A percentile compares a stretch with the other conserved stretches of the same genome.
Conservation (phyloP, 2,888 invertebrate species). For the Pollenia amentaria region DNA sequence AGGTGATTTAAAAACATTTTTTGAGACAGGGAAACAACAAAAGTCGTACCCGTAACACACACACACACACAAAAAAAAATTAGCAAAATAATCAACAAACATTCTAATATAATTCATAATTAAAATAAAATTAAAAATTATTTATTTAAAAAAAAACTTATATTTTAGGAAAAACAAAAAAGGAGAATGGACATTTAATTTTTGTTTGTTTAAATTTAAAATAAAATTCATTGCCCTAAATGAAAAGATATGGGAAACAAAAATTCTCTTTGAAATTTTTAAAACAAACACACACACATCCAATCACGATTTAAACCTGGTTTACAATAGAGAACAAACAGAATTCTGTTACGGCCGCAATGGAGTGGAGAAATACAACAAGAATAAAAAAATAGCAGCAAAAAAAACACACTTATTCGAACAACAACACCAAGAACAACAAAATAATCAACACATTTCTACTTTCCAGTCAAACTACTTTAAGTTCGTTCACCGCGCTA, state of each 20-base stretch:
- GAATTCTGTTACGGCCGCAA: conserved; percentile 51
- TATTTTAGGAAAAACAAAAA: conserved; percentile 4
- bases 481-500: conserved; percentile 83
- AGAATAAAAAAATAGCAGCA: not conserved
- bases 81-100: conserved; percentile 18
- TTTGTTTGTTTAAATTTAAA: not conserved
- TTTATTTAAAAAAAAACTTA: conserved; percentile 2
- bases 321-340: conserved; percentile 32
- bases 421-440: conserved; percentile 53
- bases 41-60: not conserved
- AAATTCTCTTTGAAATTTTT: not conserved
- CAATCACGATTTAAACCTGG: conserved; percentile 25
- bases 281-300: not conserved
- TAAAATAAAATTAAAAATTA: conserved; percentile 21
- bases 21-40: conserved; percentile 1
- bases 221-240: not conserved
- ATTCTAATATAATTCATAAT: conserved; percentile 14
- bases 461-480: conserved; percentile 84
- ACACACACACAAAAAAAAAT: not conserved
- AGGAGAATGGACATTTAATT: conserved; percentile 53
- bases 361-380: conserved; percentile 25
- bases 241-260: not conserved
- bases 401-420: conserved; percentile 59
- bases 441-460: conserved; percentile 57
- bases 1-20: conserved; percentile 4